Evolutionary conservation across 2,888 invertebrate species (phyloP), one percentile per base, ranked within the genome.

Genomic region (Hirtodrosophila duncani): DNA sequence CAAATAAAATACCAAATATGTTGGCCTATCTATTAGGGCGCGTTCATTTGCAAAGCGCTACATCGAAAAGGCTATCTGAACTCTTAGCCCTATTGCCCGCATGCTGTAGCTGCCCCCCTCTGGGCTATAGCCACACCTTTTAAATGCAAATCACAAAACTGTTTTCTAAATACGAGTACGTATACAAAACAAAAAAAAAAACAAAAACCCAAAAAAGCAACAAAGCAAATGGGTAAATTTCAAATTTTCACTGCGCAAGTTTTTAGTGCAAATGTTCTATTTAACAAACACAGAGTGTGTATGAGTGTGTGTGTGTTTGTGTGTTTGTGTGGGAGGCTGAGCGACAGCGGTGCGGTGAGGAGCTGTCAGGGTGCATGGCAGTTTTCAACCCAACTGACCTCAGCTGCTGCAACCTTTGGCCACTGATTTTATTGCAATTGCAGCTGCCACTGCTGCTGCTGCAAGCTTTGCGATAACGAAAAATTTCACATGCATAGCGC

Each of bases 391-490:
- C 77, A 53, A 63, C 67, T 71, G 78, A 71, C 78, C 72, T 74
- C 79, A 75, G 77, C 71, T 74, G 80, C 66, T 80, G 72, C 72
- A 72, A 70, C 72, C 79, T 72, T 72, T 72, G 72, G 72, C 72
- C 72, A 78, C 72, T 72, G 72, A 72, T 72, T 79, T 74, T 79
- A 79, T 78, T 72, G 78, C 70, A 44, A 52, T 59, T 71, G 69
- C 63, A 52, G 63, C 66, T 63, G 69, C 48, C 55, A 37, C 46
- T 27, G 51, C 46, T 37, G 27, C 65, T 57, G 72, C 72, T 74
- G 74, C 79, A 74, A 67, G 61, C 52, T 57, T 52, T 70, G 72
- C 68, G 75, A 75, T 75, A 75, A 79, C 80, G 62, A 66, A n/a
- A 71, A 75, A 77, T 74, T 68, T 55, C 69, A 67, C 69, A 77